Evolutionary conservation across 2,888 invertebrate genomes (phyloP).

Genomic region (Spatulosminthurus flaviceps): DNA sequence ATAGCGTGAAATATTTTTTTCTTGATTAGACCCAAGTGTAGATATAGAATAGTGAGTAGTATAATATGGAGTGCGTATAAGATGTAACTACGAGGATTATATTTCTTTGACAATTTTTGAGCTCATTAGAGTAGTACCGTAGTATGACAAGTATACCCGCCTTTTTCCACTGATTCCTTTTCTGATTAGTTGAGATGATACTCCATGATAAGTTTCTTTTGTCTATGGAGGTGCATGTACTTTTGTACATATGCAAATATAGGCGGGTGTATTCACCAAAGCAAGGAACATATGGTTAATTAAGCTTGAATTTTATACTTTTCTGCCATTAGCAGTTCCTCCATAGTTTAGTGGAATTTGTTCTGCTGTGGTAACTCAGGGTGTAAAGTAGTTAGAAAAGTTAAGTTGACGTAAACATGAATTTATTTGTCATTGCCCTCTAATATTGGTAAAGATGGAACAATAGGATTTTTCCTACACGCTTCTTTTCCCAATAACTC

Average conservation of each 20-base stretch:
- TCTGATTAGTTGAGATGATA: background rate
- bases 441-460: background rate
- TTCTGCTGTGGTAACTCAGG: no score
- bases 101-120: constrained; percentile 36
- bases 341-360: no score
- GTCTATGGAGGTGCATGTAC: background rate
- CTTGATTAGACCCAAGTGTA: no score
- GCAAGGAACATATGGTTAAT: no score
- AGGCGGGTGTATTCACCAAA: no score
- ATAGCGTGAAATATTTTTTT: no score
- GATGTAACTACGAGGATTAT: background rate
- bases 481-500: no score
- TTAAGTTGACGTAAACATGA: background rate
- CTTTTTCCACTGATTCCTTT: constrained; percentile 32
- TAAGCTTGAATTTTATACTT: no score
- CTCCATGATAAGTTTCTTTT: background rate
- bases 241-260: no score
- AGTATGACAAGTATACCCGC: constrained; percentile 28
- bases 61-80: background rate
- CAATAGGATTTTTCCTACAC: background rate
- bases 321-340: no score
- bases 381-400: no score
- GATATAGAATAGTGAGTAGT: background rate
- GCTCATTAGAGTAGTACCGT: constrained; percentile 46
- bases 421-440: background rate